Evolutionary conservation across 2,888 invertebrate species (phyloP).

Genomic region (Drosophila siamana): DNA sequence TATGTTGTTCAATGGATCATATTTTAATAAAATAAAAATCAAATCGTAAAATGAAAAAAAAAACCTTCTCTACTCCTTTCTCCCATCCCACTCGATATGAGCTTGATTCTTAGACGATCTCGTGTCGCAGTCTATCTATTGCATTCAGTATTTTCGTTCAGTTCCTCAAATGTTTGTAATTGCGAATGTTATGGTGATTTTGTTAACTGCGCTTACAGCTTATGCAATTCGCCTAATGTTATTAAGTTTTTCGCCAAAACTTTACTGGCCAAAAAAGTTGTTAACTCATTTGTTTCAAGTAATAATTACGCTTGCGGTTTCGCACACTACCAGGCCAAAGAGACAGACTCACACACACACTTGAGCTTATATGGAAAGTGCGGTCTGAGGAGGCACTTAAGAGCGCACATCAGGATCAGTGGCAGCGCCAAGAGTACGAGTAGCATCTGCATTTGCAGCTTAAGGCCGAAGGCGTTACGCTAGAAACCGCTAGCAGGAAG

Average conservation of each 20-base stretch:
- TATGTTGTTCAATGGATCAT: too few relatives aligned
- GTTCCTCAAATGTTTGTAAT: neutral
- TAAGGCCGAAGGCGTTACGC: slow-evolving; percentile 48
- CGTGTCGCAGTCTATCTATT: too few relatives aligned
- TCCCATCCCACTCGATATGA: too few relatives aligned
- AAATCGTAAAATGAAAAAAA: too few relatives aligned
- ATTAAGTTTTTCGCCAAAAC: slow-evolving; percentile 22
- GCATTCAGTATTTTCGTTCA: too few relatives aligned
- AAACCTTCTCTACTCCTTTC: too few relatives aligned
- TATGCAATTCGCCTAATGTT: slow-evolving; percentile 8
- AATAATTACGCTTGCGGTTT: slow-evolving; percentile 67
- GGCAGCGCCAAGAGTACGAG: neutral
- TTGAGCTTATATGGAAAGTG: slow-evolving; percentile 25
- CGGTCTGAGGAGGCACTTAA: slow-evolving; percentile 56
- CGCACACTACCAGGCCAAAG: neutral
- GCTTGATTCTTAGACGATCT: too few relatives aligned
- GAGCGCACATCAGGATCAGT: slow-evolving; percentile 33
- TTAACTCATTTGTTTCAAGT: slow-evolving; percentile 62
- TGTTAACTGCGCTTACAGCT: slow-evolving; percentile 6
- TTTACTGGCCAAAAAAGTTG: slow-evolving; percentile 41
- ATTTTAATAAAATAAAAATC: too few relatives aligned
- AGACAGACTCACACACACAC: slow-evolving; percentile 3
- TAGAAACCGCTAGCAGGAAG: slow-evolving; percentile 46
- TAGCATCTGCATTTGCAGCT: slow-evolving; percentile 46
- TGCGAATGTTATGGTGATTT: neutral